phyloP scores from a whole-genome alignment of 2,113 vertebrate genomes.

The Orycteropus afer region DNA sequence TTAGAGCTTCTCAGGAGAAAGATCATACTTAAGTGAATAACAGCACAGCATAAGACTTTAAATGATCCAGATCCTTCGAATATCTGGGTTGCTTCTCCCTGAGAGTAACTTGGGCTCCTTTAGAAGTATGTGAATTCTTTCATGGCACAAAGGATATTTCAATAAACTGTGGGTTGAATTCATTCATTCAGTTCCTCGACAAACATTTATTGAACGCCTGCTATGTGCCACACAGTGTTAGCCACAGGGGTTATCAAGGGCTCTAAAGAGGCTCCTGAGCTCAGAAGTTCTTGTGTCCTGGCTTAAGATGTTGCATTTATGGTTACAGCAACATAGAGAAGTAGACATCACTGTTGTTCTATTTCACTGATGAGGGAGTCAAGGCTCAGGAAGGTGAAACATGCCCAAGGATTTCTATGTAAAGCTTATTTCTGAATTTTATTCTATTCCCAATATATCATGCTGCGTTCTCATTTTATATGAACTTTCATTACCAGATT shows the following conservation, averaged over 20 bases:
- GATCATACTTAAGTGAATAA: conserved; percentile 41
- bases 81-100: neutral
- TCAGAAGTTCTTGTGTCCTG: neutral
- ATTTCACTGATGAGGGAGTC: neutral
- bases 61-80: neutral
- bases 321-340: neutral
- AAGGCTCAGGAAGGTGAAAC: neutral
- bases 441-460: neutral
- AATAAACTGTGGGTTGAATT: neutral
- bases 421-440: neutral
- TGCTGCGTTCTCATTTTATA: neutral
- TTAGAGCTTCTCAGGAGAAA: conserved; percentile 23
- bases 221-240: neutral
- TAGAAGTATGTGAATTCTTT: neutral
- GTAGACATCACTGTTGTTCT: neutral
- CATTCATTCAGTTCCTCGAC: neutral
- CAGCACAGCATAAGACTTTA: neutral
- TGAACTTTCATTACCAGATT: conserved; percentile 31
- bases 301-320: neutral
- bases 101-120: neutral
- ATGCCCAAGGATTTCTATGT: neutral
- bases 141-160: neutral
- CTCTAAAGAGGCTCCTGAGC: neutral
- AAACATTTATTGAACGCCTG: neutral
- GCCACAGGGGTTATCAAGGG: neutral